A percentile compares a stretch with the other conserved stretches of the same genome.
Evolutionary conservation across 2,797 vertebrate species (phyloP).

Genomic region (Menidia menidia): DNA sequence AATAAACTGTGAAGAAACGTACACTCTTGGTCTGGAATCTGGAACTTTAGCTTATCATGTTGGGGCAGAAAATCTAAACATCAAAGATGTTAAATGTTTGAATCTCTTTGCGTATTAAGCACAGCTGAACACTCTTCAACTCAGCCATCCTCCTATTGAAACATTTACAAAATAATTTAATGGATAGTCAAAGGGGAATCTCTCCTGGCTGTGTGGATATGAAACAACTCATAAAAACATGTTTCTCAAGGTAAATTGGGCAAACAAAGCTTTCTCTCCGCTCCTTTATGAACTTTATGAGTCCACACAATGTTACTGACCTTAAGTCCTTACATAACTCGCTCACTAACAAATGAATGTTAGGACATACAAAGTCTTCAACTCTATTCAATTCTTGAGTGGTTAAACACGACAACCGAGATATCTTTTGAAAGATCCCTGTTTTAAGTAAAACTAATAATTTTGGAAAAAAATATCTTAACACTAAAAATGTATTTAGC

Average conservation of each 20-base stretch:
- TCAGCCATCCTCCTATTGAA: slow-evolving; percentile 38
- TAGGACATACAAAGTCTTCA: slow-evolving; percentile 55
- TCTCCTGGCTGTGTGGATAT: slow-evolving; percentile 14
- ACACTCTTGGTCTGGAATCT: slow-evolving; percentile 12
- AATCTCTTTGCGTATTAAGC: neutral
- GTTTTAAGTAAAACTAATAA: neutral
- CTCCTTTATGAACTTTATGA: slow-evolving; percentile 13
- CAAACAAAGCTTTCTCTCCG: slow-evolving; percentile 22
- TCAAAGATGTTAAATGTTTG: slow-evolving; percentile 18
- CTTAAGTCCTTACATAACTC: slow-evolving; percentile 26
- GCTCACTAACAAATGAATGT: slow-evolving; percentile 52
- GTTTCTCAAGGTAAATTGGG: slow-evolving; percentile 30
- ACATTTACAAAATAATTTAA: slow-evolving; percentile 56
- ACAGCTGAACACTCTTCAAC: neutral
- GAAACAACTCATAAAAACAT: slow-evolving; percentile 32
- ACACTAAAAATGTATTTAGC: neutral
- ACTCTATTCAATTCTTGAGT: slow-evolving; percentile 32
- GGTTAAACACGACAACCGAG: slow-evolving; percentile 37
- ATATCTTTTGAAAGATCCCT: slow-evolving; percentile 10
- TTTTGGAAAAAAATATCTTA: neutral
- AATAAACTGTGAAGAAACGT: slow-evolving; percentile 14
- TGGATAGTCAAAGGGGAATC: slow-evolving; percentile 27
- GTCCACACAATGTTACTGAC: slow-evolving; percentile 48
- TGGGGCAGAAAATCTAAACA: slow-evolving; percentile 6
- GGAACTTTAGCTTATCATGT: slow-evolving; percentile 12